phyloP scores from a whole-genome alignment of 2,797 vertebrate species.

The Malacoraja senta region DNA sequence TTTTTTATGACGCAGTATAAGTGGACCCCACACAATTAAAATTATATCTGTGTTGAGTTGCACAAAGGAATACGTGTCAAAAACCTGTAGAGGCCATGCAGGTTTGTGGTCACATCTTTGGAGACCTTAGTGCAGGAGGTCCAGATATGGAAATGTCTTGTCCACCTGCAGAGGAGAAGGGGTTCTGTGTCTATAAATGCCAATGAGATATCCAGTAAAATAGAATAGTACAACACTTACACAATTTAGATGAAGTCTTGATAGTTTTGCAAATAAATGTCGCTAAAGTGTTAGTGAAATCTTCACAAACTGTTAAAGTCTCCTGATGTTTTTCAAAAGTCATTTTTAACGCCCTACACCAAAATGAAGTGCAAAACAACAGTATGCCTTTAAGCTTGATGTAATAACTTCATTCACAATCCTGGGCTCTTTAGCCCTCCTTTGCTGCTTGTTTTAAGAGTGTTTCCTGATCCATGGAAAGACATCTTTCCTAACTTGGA shows the following conservation, averaged over 20 bases:
- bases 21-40: background rate
- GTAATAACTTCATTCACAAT: too few relatives aligned
- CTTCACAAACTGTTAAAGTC: background rate
- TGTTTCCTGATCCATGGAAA: too few relatives aligned
- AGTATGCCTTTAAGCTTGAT: background rate
- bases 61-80: background rate
- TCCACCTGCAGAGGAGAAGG: background rate
- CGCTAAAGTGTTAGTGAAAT: background rate
- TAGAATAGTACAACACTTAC: background rate
- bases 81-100: too few relatives aligned
- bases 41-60: background rate
- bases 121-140: background rate
- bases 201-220: background rate
- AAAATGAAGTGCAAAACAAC: background rate
- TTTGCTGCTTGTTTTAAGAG: too few relatives aligned
- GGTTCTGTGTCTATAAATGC: background rate
- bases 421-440: too few relatives aligned
- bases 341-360: background rate
- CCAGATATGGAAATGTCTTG: background rate
- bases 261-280: background rate
- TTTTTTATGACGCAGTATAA: background rate
- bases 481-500: too few relatives aligned
- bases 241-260: background rate
- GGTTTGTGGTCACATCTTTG: background rate
- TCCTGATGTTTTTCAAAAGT: background rate